Base-by-base conservation (phyloP, 2,797 vertebrate species). In the Peromyscus aztecus region DNA sequence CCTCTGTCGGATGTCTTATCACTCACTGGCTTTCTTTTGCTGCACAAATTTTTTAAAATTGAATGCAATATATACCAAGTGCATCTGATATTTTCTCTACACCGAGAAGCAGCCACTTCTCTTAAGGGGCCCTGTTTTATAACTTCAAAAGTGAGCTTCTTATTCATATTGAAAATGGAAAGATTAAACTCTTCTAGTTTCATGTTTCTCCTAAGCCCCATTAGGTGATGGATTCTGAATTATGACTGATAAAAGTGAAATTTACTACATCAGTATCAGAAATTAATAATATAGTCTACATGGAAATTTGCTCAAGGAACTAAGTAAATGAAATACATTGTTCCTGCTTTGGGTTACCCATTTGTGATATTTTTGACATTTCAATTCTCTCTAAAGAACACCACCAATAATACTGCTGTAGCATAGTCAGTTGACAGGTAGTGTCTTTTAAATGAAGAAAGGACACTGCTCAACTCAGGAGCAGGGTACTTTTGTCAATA, bases 141-240 rank as follows among this genome's bases (percentile, higher is more conserved):
- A 89, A 91, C 75, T 95, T 80, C 31, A 78, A 86, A 94, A 89
- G 37, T 71, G 92, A 94, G 23, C 8, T 69, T 92, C 55, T 49
- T 93, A 23, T 67, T 94, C 61, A 77, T 57, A 91, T 83, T 75
- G 84, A 91, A 87, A 95, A 94, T 29, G 37, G 81, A 90, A 93
- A 95, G 78, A 87, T 61, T 82, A 61, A 3, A 85, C 31, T 77
- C 67, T 77, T 90, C 40, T 90, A 55, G 86, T 91, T 78, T 91
- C 71, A 73, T 46, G 55, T 78, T 86, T 97, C 31, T 82, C 88
- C 87, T 89, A 93, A 94, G 52, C 27, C 46, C 21, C 46, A 71
- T 52, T 87, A 75, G 31, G 69, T 89, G 83, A 94, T 34, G 46
- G 85, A 16, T 83, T 92, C 73, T 81, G 9, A 92, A 94, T 37